Evolutionary conservation across 2,113 vertebrate genomes (phyloP).

Genomic region (human (Homo sapiens)): GRCh38 chr7:149728001-149728500

Average conservation of each 20-base stretch:
- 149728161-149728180: not conserved
- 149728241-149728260: not conserved
- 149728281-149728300: too few species aligned
- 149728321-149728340: not conserved
- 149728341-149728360: not conserved
- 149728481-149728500: not conserved
- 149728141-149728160: not conserved
- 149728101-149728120: not conserved
- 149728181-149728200: not conserved
- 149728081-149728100: not conserved
- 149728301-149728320: not conserved
- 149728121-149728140: not conserved
- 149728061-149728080: not conserved
- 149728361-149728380: not conserved
- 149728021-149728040: not conserved
- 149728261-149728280: not conserved
- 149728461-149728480: not conserved
- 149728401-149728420: not conserved
- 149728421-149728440: too few species aligned
- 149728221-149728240: not conserved
- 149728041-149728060: not conserved
- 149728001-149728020: not conserved
- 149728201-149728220: not conserved
- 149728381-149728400: rapidly evolving
- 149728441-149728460: too few species aligned